phyloP scores from a whole-genome alignment of 2,113 vertebrate species.

The Recurvirostra avosetta region DNA sequence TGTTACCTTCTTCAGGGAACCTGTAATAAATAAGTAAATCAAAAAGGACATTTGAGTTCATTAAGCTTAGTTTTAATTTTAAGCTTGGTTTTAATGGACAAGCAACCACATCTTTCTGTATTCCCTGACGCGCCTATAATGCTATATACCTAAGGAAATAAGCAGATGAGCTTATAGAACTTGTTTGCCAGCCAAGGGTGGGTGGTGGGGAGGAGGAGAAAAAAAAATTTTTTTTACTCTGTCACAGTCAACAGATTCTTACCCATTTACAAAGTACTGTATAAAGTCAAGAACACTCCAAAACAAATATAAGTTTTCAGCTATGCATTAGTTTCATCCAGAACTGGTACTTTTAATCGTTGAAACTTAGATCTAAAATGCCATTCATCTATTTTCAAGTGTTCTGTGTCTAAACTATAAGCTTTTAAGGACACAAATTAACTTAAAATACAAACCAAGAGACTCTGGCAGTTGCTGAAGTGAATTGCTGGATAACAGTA shows the following conservation, averaged over 20 bases:
- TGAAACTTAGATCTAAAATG: neutral
- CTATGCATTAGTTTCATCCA: neutral
- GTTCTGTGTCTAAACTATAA: neutral
- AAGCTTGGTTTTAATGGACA: neutral
- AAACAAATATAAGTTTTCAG: neutral
- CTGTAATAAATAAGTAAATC: slow-evolving; percentile 63
- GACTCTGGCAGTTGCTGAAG: slow-evolving; percentile 92
- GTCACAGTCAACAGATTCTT: neutral
- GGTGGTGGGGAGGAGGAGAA: too few relatives aligned
- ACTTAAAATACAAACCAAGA: slow-evolving; percentile 82
- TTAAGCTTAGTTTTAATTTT: neutral
- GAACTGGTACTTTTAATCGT: neutral
- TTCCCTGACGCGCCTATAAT: neutral
- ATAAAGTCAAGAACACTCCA: neutral
- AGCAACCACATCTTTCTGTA: neutral
- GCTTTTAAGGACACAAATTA: neutral
- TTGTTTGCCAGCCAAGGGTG: neutral
- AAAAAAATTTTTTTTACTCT: neutral
- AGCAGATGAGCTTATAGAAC: neutral
- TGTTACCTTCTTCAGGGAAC: slow-evolving; percentile 91
- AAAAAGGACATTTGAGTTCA: neutral
- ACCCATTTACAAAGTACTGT: neutral
- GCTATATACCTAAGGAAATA: neutral
- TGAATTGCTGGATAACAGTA: slow-evolving; percentile 93
- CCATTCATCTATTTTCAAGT: neutral